Conservation (phyloP, 1,140 invertebrate species). For the Theocolax elegans region DNA sequence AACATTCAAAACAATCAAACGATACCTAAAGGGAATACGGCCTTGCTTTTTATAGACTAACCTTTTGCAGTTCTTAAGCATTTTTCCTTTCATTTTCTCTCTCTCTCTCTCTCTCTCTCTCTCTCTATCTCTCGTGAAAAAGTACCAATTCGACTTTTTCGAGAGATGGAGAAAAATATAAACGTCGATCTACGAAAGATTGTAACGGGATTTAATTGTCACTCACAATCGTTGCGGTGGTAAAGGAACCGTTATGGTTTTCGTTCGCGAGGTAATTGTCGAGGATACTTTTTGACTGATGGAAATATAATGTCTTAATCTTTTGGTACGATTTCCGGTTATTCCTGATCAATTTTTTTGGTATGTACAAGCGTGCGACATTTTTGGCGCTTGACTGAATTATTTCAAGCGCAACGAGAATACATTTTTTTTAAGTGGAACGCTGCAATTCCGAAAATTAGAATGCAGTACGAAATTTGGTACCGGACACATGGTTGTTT, state of each 20-base stretch:
- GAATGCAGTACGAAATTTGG: too few relatives aligned
- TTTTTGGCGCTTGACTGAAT: neutral
- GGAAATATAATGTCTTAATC: neutral
- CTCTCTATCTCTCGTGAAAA: too few relatives aligned
- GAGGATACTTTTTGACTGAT: conserved; percentile 11
- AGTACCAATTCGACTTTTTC: too few relatives aligned
- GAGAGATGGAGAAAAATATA: neutral
- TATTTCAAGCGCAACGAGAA: too few relatives aligned
- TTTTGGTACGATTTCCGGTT: neutral
- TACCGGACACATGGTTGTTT: too few relatives aligned
- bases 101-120: too few relatives aligned
- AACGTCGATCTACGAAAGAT: conserved; percentile 8
- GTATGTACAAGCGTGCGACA: neutral
- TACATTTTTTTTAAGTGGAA: too few relatives aligned
- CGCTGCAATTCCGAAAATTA: too few relatives aligned
- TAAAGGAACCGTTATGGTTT: conserved; percentile 13
- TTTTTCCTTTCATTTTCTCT: neutral
- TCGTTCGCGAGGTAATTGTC: conserved; percentile 1
- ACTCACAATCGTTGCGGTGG: neutral
- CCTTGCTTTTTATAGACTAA: neutral
- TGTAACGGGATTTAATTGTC: conserved; percentile 29
- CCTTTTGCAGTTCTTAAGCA: conserved; percentile 14
- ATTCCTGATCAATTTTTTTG: too few relatives aligned
- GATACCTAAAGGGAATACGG: neutral
- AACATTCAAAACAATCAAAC: conserved; percentile 43